These are phyloP conservation scores for Harpalus rufipes DNA, from an alignment of 2,888 invertebrate genomes.

Conservation along the genomic window DNA sequence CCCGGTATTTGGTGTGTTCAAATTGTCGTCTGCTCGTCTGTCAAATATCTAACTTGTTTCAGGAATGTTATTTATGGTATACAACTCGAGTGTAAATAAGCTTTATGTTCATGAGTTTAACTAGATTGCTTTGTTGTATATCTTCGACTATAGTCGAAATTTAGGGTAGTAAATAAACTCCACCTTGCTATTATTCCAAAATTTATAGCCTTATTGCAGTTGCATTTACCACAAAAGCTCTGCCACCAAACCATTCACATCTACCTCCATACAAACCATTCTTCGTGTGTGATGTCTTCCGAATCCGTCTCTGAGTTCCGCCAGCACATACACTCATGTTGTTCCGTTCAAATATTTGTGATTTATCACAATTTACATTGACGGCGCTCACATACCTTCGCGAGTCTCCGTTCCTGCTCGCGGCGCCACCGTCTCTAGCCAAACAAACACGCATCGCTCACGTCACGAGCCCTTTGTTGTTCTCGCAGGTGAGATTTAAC, in stretches of 20 bases:
- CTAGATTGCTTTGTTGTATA: no score
- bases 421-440: slow-evolving; percentile 38
- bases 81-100: no score
- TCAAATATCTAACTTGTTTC: no score
- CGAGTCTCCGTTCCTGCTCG: slow-evolving; percentile 5
- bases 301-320: slow-evolving; percentile 24
- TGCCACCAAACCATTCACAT: not conserved
- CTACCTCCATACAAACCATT: not conserved
- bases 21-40: no score
- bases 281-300: not conserved
- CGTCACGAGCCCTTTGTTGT: slow-evolving; percentile 50
- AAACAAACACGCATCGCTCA: slow-evolving; percentile 50
- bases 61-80: no score
- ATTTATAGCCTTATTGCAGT: not conserved
- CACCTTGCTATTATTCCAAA: no score
- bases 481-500: slow-evolving; percentile 54
- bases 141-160: no score
- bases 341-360: slow-evolving; percentile 65
- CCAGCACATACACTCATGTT: slow-evolving; percentile 39
- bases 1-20: no score
- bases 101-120: no score
- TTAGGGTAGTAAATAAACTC: no score
- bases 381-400: slow-evolving; percentile 48
- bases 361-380: slow-evolving; percentile 65
- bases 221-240: not conserved